phyloP scores from a whole-genome alignment of 2,888 invertebrate genomes.

The Linyphia triangularis region DNA sequence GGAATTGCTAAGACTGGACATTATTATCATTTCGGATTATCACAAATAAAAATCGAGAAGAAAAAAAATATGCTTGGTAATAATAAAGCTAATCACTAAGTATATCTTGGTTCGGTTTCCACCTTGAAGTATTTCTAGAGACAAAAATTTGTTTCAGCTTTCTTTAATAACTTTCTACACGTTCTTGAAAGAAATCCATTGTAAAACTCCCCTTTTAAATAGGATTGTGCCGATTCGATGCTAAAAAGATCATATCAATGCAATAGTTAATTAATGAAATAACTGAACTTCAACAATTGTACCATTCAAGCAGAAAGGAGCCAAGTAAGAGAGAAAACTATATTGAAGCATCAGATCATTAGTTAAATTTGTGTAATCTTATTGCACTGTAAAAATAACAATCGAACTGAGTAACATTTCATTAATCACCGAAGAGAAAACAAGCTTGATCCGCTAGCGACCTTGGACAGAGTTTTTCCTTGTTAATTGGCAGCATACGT shows the following conservation, averaged over 20 bases:
- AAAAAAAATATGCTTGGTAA: no score
- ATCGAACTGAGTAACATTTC: neutral
- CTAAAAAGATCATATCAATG: neutral
- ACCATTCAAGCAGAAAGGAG: neutral
- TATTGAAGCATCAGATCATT: neutral
- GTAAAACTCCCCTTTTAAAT: neutral
- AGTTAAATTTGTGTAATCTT: neutral
- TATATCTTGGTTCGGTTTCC: no score
- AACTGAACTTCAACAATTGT: neutral
- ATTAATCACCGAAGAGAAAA: neutral
- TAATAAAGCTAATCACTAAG: no score
- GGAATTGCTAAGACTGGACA: no score
- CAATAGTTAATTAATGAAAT: neutral
- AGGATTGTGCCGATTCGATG: neutral
- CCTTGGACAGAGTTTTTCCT: neutral
- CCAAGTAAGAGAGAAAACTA: neutral
- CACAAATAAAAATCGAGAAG: no score
- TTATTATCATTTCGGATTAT: no score
- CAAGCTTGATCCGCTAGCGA: neutral
- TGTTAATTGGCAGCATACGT: neutral
- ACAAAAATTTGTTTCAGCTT: no score
- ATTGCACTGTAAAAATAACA: neutral
- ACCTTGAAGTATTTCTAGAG: no score
- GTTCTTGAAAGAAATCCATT: neutral
- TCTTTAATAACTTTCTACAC: neutral